Evolutionary conservation across 2,113 vertebrate genomes (phyloP).

Genomic region (Addax nasomaculatus): DNA sequence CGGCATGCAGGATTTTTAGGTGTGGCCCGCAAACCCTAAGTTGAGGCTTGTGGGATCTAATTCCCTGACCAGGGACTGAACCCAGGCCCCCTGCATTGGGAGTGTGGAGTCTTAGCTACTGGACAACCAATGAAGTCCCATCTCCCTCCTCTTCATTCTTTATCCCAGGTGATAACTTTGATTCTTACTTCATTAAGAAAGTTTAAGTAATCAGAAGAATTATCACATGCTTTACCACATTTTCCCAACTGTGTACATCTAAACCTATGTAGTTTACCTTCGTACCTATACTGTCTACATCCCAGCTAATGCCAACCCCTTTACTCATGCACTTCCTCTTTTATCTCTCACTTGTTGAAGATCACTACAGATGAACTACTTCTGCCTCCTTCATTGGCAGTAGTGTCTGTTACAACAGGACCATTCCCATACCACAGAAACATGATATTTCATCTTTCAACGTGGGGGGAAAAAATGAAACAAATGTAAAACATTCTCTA

Average conservation of each 20-base stretch:
- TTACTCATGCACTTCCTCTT: background rate
- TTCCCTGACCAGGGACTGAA: background rate
- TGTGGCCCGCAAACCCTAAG: background rate
- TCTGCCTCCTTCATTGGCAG: background rate
- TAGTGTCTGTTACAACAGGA: background rate
- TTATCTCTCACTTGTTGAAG: background rate
- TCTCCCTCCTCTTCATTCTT: background rate
- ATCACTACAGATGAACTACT: background rate
- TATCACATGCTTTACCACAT: background rate
- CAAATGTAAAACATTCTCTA: background rate
- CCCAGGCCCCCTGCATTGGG: background rate
- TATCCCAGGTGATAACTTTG: background rate
- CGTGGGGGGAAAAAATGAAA: background rate
- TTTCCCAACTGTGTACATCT: background rate
- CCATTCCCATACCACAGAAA: background rate
- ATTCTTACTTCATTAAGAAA: background rate
- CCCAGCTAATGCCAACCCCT: background rate
- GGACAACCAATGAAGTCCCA: background rate
- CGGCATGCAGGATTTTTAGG: accelerated
- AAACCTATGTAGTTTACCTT: background rate
- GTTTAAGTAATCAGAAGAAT: background rate
- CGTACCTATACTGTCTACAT: too few species aligned
- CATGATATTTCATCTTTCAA: background rate
- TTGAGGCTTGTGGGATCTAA: background rate
- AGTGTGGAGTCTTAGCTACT: background rate